Base-by-base conservation (phyloP, 2,113 vertebrate genomes). In the Orcinus orca region DNA sequence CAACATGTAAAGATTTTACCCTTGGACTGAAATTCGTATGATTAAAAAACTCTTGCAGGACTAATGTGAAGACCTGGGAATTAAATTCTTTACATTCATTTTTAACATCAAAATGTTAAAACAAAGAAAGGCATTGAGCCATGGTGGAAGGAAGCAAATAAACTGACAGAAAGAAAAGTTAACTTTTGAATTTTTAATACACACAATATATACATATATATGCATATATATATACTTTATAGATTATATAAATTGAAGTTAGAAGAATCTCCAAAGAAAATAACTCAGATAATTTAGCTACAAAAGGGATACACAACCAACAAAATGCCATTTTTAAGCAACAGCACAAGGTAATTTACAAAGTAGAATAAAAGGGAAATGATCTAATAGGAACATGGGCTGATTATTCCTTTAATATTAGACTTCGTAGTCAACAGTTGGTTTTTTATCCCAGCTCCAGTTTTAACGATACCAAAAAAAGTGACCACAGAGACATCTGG, bases 401-500 rank as follows among this genome's bases (percentile, higher is more conserved):
- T 96, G 93, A 97, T 95, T 84, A 98, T 26, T 98, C 92, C 94
- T 96, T 95, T 98, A 96, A 81, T 97, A 98, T 98, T 88, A 97
- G 97, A 87, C 96, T 97, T 96, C 94, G 63, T 63, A 95, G 74
- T 93, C 88, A 98, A 98, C 90, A 93, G 98, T 93, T 95, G 88
- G 88, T 83, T 50, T 98, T 97, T 97, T 97, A 97, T 95, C 67
- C 95, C 82, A 94, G 95, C 70, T 97, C 94, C 77, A 87, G 47
- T 95, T 98, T 94, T 91, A 98, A 97, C 21, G 77, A 98, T 96
- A 98, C 97, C 93, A 97, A 95, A 97, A 97, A 97, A 90, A 95
- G 70, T 96, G 95, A 91, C 98, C 98, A 97, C 71, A 98, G 98
- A 98, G 98, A 98, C 99, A 99, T 99, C 99, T 99, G 99, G 98